These are phyloP conservation scores for Notospermus geniculatus DNA, from an alignment of 1,140 invertebrate genomes.

Conservation along the genomic window DNA sequence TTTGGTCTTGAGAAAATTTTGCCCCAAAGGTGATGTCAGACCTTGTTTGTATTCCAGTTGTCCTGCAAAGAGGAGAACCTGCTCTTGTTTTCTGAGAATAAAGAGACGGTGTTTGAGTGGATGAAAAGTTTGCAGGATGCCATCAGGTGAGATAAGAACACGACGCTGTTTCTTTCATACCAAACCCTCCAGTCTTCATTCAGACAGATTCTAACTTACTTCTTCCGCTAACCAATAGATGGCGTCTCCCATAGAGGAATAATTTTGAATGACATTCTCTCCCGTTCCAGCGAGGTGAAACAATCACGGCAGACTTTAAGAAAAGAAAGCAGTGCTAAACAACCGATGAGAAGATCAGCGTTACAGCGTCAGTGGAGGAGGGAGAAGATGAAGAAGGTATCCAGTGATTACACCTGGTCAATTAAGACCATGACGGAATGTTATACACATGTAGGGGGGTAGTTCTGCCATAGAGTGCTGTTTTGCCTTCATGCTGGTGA, in stretches of 20 bases:
- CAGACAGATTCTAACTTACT: no score
- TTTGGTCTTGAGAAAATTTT: no score
- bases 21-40: not conserved
- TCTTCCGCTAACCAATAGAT: no score
- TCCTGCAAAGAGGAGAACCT: slow-evolving; percentile 52
- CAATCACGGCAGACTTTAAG: slow-evolving; percentile 23
- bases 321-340: slow-evolving; percentile 51
- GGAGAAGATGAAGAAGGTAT: slow-evolving; percentile 35
- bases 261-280: no score
- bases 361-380: slow-evolving; percentile 32
- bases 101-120: slow-evolving; percentile 40
- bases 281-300: slow-evolving; percentile 14
- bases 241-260: no score
- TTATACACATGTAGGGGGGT: no score
- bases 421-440: no score
- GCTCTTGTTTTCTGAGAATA: slow-evolving; percentile 43
- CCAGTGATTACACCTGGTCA: no score
- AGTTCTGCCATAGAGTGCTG: no score
- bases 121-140: slow-evolving; percentile 35
- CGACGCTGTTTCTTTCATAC: no score
- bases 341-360: slow-evolving; percentile 42
- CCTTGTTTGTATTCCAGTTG: slow-evolving; percentile 32
- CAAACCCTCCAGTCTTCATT: no score
- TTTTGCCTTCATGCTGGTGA: no score
- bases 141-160: slow-evolving; percentile 36